A percentile compares a stretch with the other conserved stretches of the same genome.
Conservation (phyloP, 2,113 vertebrate genomes). For the Stigmatopora nigra region DNA sequence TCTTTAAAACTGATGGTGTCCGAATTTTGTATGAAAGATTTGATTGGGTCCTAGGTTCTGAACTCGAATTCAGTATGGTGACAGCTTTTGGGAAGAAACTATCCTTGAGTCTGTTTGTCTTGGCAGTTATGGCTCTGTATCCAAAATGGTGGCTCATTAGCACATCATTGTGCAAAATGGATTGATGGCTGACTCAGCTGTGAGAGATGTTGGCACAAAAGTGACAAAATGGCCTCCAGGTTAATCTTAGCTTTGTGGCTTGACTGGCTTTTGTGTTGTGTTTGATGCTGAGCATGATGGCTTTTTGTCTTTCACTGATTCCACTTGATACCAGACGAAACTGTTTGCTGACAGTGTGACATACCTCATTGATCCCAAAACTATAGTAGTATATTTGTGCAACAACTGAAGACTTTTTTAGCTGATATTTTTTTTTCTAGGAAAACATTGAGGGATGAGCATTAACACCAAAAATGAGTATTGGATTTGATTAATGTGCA, state of each 20-base stretch:
- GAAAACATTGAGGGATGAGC: too few species aligned
- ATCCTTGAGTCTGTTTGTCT: not conserved
- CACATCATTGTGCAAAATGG: not conserved
- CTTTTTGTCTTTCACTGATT: not conserved
- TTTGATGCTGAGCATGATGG: not conserved
- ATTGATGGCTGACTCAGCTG: not conserved
- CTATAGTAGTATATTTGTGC: not conserved
- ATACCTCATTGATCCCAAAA: not conserved
- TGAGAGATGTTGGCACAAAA: constrained; percentile 41
- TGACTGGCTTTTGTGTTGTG: not conserved
- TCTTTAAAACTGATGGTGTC: too few species aligned
- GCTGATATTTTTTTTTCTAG: too few species aligned
- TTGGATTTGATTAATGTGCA: too few species aligned
- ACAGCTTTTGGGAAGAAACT: too few species aligned
- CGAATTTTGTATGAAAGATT: too few species aligned
- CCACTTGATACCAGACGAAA: not conserved
- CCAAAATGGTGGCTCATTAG: not conserved
- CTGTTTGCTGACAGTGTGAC: not conserved
- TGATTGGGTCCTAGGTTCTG: too few species aligned
- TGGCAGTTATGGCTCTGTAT: not conserved
- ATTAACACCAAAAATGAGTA: too few species aligned
- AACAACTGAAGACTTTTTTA: too few species aligned
- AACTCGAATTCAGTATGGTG: too few species aligned
- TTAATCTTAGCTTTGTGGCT: constrained; percentile 47
- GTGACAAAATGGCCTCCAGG: constrained; percentile 24